Evolutionary conservation across 2,888 invertebrate species (phyloP).

Genomic region (Saturnia pavonia): DNA sequence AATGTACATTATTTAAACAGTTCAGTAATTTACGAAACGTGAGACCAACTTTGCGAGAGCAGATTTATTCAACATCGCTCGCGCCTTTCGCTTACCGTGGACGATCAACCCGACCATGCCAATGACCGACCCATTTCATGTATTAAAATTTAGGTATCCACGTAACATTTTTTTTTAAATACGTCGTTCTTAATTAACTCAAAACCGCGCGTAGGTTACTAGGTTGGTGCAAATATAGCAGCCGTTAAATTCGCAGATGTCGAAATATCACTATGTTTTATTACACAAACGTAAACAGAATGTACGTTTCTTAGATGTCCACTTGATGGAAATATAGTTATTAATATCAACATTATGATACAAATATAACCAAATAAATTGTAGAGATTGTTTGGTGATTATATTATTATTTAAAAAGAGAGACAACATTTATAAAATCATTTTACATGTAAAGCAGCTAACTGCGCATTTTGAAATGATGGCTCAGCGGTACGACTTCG

Average conservation of each 20-base stretch:
- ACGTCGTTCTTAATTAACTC: constrained; percentile 47
- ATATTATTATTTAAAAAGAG: not conserved
- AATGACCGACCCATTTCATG: constrained; percentile 55
- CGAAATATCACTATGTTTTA: constrained; percentile 19
- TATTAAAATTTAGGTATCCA: constrained; percentile 41
- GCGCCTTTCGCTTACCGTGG: not conserved
- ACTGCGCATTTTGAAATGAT: too few relatives aligned
- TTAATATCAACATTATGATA: not conserved
- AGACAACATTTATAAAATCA: too few relatives aligned
- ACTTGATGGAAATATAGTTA: not conserved
- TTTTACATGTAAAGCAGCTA: too few relatives aligned
- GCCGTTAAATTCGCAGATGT: constrained; percentile 30
- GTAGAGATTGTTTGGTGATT: not conserved
- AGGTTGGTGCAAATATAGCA: constrained; percentile 49
- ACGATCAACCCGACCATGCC: constrained; percentile 31
- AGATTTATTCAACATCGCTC: not conserved
- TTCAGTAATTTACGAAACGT: constrained; percentile 6
- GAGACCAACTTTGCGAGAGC: not conserved
- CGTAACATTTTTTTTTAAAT: constrained; percentile 49
- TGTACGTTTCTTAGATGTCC: not conserved
- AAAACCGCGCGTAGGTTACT: constrained; percentile 45
- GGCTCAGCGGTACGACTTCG: too few relatives aligned
- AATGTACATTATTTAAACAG: constrained; percentile 5
- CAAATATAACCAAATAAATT: not conserved
- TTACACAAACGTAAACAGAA: not conserved